These are phyloP conservation scores for Odontocerum albicorne DNA, from an alignment of 2,888 invertebrate genomes.

Conservation along the genomic window DNA sequence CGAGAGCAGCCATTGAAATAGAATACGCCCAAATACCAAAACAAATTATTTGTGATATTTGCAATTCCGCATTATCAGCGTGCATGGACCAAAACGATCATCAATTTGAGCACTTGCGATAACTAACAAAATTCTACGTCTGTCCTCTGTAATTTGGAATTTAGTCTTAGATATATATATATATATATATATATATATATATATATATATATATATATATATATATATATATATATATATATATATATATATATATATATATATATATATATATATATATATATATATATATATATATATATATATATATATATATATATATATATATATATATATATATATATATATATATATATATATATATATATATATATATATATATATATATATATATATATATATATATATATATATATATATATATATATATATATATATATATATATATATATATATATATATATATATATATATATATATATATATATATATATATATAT, in stretches of 20 bases:
- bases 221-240: neutral
- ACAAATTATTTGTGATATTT: too few species aligned
- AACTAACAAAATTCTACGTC: too few species aligned
- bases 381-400: neutral
- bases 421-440: constrained; percentile 6
- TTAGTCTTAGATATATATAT: neutral
- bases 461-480: constrained; percentile 7
- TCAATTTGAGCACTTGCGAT: too few species aligned
- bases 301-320: neutral
- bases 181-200: neutral
- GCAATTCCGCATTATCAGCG: too few species aligned
- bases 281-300: neutral
- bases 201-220: neutral
- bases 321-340: neutral
- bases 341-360: neutral
- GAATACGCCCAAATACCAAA: too few species aligned
- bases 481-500: constrained; percentile 6
- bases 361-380: neutral
- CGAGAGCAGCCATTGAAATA: too few species aligned
- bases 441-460: constrained; percentile 7
- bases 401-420: neutral
- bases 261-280: neutral
- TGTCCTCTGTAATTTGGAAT: too few species aligned
- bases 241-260: neutral
- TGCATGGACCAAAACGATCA: too few species aligned